phyloP scores from a whole-genome alignment of 1,140 invertebrate genomes.

The Drosophila pseudoananassae region DNA sequence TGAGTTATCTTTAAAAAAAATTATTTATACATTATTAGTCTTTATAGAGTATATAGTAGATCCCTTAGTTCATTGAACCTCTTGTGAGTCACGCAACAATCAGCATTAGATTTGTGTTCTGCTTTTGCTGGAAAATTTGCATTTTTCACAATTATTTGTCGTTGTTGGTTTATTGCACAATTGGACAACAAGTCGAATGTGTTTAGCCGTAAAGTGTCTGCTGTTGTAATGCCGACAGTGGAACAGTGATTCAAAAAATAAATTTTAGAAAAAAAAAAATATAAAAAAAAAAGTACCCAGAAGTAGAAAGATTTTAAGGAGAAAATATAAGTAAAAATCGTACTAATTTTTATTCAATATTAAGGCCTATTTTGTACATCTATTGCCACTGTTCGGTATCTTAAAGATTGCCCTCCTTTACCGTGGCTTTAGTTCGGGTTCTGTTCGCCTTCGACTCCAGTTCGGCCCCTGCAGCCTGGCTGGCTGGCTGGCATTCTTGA shows the following conservation, averaged over 20 bases:
- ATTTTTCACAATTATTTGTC: conserved; percentile 65
- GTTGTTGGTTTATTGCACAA: conserved; percentile 69
- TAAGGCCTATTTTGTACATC: conserved; percentile 11
- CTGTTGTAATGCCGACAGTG: conserved; percentile 18
- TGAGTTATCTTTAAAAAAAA: too few relatives aligned
- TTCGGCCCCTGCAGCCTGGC: conserved; percentile 20
- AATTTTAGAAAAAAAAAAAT: neutral
- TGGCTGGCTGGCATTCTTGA: conserved; percentile 46
- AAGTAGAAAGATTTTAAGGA: neutral
- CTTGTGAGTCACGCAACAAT: conserved; percentile 32
- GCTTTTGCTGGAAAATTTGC: conserved; percentile 54
- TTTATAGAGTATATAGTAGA: neutral
- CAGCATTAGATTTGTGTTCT: conserved; percentile 11
- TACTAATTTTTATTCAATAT: neutral
- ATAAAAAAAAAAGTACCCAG: neutral
- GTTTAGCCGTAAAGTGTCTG: conserved; percentile 61
- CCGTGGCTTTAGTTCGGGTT: conserved; percentile 1
- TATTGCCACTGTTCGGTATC: conserved; percentile 39
- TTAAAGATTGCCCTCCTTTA: conserved; percentile 31
- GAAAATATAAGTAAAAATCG: too few relatives aligned
- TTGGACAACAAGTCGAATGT: conserved; percentile 70
- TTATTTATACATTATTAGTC: conserved; percentile 19
- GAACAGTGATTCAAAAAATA: conserved; percentile 14
- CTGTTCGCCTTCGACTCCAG: conserved; percentile 34
- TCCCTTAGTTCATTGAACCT: conserved; percentile 22